These are phyloP conservation scores for Disparrhopalites patrizii DNA, from an alignment of 2,888 invertebrate species.

Conservation along the genomic window DNA sequence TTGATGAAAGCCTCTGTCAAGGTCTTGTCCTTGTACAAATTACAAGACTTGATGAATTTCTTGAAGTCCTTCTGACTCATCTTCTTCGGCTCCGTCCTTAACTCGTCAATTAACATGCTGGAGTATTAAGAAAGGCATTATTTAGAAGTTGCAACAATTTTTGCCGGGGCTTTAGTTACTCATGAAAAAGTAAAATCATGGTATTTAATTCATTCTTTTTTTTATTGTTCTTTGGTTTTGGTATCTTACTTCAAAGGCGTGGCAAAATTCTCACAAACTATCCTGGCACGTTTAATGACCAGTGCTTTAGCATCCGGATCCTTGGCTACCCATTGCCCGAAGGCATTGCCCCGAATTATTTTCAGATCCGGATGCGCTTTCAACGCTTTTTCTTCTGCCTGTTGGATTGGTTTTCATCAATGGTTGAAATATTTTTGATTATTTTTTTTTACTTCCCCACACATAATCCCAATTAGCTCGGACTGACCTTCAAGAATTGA, in stretches of 20 bases:
- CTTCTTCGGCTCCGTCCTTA: slow-evolving; percentile 36
- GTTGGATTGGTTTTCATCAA: slow-evolving; percentile 13
- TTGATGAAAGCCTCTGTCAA: slow-evolving; percentile 51
- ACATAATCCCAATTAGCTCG: background rate
- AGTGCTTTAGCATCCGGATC: slow-evolving; percentile 55
- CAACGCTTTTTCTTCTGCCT: slow-evolving; percentile 47
- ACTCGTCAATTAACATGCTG: slow-evolving; percentile 45
- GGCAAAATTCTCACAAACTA: slow-evolving; percentile 53
- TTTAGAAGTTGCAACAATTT: background rate
- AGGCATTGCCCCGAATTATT: slow-evolving; percentile 54
- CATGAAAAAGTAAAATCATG: too few relatives aligned
- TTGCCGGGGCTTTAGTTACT: too few relatives aligned
- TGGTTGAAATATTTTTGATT: background rate
- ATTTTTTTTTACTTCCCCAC: background rate
- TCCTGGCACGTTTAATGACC: slow-evolving; percentile 55
- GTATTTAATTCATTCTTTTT: background rate
- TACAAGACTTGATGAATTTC: slow-evolving; percentile 46
- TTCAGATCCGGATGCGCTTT: slow-evolving; percentile 46
- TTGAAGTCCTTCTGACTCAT: slow-evolving; percentile 36
- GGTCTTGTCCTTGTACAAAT: slow-evolving; percentile 45
- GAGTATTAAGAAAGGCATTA: background rate
- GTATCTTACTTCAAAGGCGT: slow-evolving; percentile 42
- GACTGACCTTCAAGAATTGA: slow-evolving; percentile 51
- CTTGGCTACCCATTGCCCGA: slow-evolving; percentile 54
- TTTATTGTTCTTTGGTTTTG: too few relatives aligned